These are phyloP conservation scores for Bombus pascuorum DNA, from an alignment of 1,140 invertebrate species.

Conservation along the genomic window DNA sequence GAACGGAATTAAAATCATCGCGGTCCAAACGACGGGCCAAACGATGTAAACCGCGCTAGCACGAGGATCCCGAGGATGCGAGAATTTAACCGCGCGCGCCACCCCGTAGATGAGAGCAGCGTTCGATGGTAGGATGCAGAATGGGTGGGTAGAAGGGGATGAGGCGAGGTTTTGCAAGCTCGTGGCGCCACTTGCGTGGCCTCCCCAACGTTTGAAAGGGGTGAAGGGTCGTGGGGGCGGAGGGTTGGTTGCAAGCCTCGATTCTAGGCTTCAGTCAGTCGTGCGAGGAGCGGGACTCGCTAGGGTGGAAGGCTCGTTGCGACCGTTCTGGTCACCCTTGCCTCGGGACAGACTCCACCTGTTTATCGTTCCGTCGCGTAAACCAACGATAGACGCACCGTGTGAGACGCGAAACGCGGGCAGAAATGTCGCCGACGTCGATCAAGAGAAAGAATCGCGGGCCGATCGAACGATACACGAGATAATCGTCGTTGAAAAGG, in stretches of 20 bases:
- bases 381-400: not conserved
- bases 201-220: not conserved
- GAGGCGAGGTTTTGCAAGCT: conserved; percentile 58
- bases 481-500: conserved; percentile 53
- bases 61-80: conserved; percentile 14
- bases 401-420: conserved; percentile 34
- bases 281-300: conserved; percentile 67
- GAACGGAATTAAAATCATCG: conserved; percentile 21
- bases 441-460: conserved; percentile 19
- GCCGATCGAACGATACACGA: conserved; percentile 45
- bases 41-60: conserved; percentile 17
- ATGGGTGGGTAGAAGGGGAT: not conserved
- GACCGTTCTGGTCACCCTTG: conserved; percentile 21
- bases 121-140: conserved; percentile 21
- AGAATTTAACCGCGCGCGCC: conserved; percentile 49
- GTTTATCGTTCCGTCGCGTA: conserved; percentile 25
- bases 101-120: conserved; percentile 47
- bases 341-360: conserved; percentile 41
- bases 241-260: conserved; percentile 53
- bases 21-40: not conserved
- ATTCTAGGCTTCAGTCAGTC: conserved; percentile 67
- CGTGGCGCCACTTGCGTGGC: conserved; percentile 63
- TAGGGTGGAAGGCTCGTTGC: conserved; percentile 46
- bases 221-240: not conserved
- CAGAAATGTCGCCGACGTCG: conserved; percentile 17